Base-by-base conservation (phyloP, 1,140 invertebrate species). In the Leptopilina boulardi region DNA sequence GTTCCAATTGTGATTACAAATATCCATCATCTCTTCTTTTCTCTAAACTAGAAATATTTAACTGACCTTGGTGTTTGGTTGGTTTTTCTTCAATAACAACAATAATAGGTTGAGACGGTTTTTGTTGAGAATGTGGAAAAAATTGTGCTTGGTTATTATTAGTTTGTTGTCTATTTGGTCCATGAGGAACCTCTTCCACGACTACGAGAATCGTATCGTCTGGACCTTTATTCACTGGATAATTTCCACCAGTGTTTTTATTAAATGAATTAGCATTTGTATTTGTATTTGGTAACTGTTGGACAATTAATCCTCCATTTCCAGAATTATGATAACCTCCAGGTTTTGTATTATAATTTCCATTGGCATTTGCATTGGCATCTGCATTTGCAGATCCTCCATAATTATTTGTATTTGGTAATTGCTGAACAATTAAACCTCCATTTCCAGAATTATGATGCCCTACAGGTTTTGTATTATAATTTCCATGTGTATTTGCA, bases 181-280 rank as follows among this genome's bases (percentile, higher is more conserved):
- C 59, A 34, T 44, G 74, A 9, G 73, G 56, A 75, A 47, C 34
- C 21, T 56, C 59, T 56, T 44, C 15, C 10, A 75, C 56, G 19
- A 34, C 38, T 19, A 75, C 41, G 18, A 66, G 2, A 10, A 59
- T 51, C 51, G n/a, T 30, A 10, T 34, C 70, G 9, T 34, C 51
- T 2, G 51, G 13, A 3, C 9, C 66, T 47, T 51, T 70, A 34
- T 41, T 42, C 18, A 10, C 30, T 18, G 8, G n/a, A 26, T 42
- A 19, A 41, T 0, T 26, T 21, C 38, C 38, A 6, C 21, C 18
- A 38, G 26, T 72, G n/a, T 41, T 41, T 34, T 21, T 56, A 18
- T 44, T 73, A 18, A 26, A 51, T 18, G 56, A n/a, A 71, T 78
- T 72, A 19, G 71, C 18, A 70, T 73, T 73, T 13, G 77, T 34